Evolutionary conservation across 2,888 invertebrate genomes (phyloP), one percentile per base, ranked within the genome.

Genomic region (Tipula vernalis): DNA sequence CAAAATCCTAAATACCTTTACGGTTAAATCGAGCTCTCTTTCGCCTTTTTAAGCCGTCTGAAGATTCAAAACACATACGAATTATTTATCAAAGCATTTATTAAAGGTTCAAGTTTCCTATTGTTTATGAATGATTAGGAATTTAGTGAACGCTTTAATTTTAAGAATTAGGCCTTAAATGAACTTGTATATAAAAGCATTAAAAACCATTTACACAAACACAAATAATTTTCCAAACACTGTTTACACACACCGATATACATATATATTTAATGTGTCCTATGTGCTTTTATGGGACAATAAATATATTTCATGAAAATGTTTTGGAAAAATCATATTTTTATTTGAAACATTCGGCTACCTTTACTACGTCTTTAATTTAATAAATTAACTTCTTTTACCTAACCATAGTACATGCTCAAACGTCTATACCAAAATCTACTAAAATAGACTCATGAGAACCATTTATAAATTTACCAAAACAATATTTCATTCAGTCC

Each of bases 361-460:
- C 28, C 71, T 71, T 71, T 71, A 28, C 28, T 28, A 28, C 71
- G 71, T 71, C 71, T 71, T 71, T 71, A 28, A 71, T 71, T 71
- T 71, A 71, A 71, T 71, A 71, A 71, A 71, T 71, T 71, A 71
- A 71, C 71, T 71, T 71, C 12, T 71, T 57, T 57, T 71, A 28
- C 71, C 71, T 12, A 71, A 71, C 71, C 71, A n/a, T n/a, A 71
- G 71, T 71, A 10, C 28, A 12, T 71, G 71, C 28, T 28, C 8
- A 71, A 71, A 71, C 10, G 8, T 71, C 71, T 39, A 39, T 71
- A 71, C 71, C 71, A 71, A 71, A 71, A 71, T 71, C 18, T 71
- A 71, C 71, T 71, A 71, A 71, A 71, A 71, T 71, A 71, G 71
- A 71, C 71, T 71, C 71, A 71, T 71, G 71, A 71, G 71, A 71